Percentiles rank a stretch among this genome's conserved stretches.
Evolutionary conservation across 30 jellyfish, hydroid and myxozoan species (phyloP).

Genomic region (Rhopilema esculentum): DNA sequence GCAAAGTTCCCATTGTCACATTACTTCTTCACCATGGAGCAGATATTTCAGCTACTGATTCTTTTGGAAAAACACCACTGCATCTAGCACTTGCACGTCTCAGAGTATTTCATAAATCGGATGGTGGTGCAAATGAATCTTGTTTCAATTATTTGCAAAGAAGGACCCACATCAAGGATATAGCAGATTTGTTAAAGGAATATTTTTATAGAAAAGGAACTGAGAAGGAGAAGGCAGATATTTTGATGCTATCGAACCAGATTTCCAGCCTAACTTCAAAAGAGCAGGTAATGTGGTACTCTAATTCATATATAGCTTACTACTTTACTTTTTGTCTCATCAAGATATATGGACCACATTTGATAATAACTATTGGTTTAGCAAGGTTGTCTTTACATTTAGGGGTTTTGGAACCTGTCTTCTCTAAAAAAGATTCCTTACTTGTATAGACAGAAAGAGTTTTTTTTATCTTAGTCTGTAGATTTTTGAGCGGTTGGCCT

Average conservation of each 20-base stretch:
- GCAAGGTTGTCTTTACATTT: no score
- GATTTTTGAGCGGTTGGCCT: no score
- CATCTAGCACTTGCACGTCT: conserved; percentile 79
- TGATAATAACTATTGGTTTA: no score
- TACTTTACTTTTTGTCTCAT: no score
- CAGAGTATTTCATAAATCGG: conserved; percentile 43
- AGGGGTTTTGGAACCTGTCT: no score
- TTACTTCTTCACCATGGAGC: conserved; percentile 81
- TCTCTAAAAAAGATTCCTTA: no score
- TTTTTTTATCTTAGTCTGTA: no score
- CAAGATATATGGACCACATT: no score
- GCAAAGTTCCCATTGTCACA: conserved; percentile 69
- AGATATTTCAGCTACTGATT: conserved; percentile 66
- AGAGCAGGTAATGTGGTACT: conserved; percentile 38
- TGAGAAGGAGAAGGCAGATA: conserved; percentile 39
- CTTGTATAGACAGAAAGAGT: no score
- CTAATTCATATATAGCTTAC: neutral
- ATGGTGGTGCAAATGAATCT: neutral
- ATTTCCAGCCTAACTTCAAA: conserved; percentile 15
- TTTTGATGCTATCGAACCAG: conserved; percentile 10
- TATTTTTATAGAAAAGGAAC: conserved; percentile 47
- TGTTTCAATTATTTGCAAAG: conserved; percentile 20
- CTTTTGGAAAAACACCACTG: conserved; percentile 80
- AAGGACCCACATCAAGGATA: conserved; percentile 57
- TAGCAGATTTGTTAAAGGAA: conserved; percentile 62